Percentiles rank a stretch among this genome's conserved stretches.
These are phyloP conservation scores for Paedocypris micromegethes DNA, from an alignment of 2,797 vertebrate genomes.

Conservation along the genomic window DNA sequence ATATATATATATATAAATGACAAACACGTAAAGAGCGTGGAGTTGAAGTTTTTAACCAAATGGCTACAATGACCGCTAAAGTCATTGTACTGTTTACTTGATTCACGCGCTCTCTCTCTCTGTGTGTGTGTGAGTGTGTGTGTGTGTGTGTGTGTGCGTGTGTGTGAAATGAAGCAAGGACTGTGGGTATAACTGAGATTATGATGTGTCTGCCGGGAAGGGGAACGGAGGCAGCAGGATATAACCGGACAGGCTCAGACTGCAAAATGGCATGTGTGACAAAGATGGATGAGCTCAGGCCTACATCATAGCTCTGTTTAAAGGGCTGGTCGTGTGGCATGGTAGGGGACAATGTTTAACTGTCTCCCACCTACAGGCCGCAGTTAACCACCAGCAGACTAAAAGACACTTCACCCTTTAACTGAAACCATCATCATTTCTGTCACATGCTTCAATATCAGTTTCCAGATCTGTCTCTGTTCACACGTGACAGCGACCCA, in stretches of 20 bases:
- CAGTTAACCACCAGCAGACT: slow-evolving; percentile 19
- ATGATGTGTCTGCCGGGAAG: slow-evolving; percentile 34
- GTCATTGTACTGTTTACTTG: slow-evolving; percentile 7
- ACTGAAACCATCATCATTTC: slow-evolving; percentile 24
- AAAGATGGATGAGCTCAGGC: slow-evolving; percentile 60
- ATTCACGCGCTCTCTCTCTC: not conserved
- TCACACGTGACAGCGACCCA: too few species aligned
- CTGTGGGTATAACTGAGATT: slow-evolving; percentile 23
- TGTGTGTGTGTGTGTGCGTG: not conserved
- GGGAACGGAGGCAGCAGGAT: slow-evolving; percentile 42
- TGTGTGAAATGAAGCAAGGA: slow-evolving; percentile 31
- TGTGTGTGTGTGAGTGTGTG: not conserved
- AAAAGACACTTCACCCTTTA: slow-evolving; percentile 28
- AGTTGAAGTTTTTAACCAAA: too few species aligned
- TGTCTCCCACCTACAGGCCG: slow-evolving; percentile 31
- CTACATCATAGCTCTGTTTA: slow-evolving; percentile 51
- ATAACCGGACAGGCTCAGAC: slow-evolving; percentile 34
- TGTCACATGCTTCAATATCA: slow-evolving; percentile 8
- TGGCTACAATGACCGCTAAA: slow-evolving; percentile 1
- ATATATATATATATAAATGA: too few species aligned
- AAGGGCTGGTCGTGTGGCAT: slow-evolving; percentile 26
- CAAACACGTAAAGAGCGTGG: too few species aligned
- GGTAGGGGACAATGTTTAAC: slow-evolving; percentile 23
- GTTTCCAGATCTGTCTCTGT: slow-evolving; percentile 16
- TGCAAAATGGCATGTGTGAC: slow-evolving; percentile 56